Percentiles rank a stretch among this genome's conserved stretches.
These are phyloP conservation scores for Ichneumoninae sp. DNA, from an alignment of 2,888 invertebrate genomes.

Conservation along the genomic window DNA sequence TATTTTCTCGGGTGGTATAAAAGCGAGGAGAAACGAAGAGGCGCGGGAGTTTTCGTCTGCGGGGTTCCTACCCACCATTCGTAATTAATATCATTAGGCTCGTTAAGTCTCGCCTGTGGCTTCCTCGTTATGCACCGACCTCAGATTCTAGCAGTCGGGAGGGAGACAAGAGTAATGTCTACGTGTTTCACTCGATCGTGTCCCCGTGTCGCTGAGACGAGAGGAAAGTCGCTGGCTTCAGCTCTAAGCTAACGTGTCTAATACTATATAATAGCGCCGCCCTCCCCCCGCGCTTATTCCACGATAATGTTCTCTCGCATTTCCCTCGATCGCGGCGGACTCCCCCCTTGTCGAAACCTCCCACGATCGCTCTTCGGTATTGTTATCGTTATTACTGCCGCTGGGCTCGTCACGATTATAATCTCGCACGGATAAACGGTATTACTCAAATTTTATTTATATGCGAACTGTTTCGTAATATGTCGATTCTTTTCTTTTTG, in stretches of 20 bases:
- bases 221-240: conserved; percentile 10
- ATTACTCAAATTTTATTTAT: neutral
- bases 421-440: conserved; percentile 6
- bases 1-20: conserved; percentile 26
- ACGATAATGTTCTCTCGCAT: conserved; percentile 15
- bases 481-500: neutral
- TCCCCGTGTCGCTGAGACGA: conserved; percentile 11
- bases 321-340: conserved; percentile 46
- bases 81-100: conserved; percentile 78
- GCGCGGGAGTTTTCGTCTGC: conserved; percentile 56
- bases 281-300: neutral
- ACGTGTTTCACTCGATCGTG: conserved; percentile 28
- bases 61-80: conserved; percentile 59
- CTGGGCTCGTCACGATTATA: conserved; percentile 19
- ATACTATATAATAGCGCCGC: neutral
- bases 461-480: neutral
- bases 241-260: neutral
- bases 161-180: conserved; percentile 44
- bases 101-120: conserved; percentile 65
- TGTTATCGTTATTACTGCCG: conserved; percentile 44
- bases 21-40: conserved; percentile 25
- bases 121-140: conserved; percentile 67
- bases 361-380: conserved; percentile 41
- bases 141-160: conserved; percentile 13
- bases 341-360: conserved; percentile 36